These are phyloP conservation scores for Lutra lutra DNA, from an alignment of 2,797 vertebrate genomes.

Conservation along the genomic window DNA sequence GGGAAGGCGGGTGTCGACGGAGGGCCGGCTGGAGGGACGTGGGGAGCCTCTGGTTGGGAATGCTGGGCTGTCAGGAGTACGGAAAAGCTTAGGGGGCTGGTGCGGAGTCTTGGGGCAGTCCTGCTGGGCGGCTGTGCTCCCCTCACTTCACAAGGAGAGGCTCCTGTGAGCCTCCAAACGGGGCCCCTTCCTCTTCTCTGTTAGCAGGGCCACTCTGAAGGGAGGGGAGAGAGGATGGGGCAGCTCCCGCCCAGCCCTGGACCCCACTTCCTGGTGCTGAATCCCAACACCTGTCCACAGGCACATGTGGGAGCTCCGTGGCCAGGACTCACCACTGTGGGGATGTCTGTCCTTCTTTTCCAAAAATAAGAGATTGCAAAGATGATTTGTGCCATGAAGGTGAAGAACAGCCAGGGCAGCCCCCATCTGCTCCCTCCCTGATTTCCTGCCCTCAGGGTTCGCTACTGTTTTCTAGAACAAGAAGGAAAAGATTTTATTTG, in stretches of 20 bases:
- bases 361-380: background rate
- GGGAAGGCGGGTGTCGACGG: slow-evolving; percentile 75
- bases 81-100: too few species aligned
- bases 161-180: background rate
- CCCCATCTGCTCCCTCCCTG: background rate
- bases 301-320: accelerated
- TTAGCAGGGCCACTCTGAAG: background rate
- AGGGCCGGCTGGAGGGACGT: slow-evolving; percentile 33
- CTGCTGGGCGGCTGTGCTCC: accelerated
- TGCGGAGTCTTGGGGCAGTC: accelerated
- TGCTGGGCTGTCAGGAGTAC: background rate
- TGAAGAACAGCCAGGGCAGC: background rate
- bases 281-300: background rate
- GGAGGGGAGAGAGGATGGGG: background rate
- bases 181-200: background rate
- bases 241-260: background rate
- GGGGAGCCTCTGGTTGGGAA: slow-evolving; percentile 36
- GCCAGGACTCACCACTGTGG: accelerated
- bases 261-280: background rate
- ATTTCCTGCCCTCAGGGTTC: background rate
- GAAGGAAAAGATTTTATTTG: slow-evolving; percentile 10
- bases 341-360: background rate
- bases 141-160: accelerated
- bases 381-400: background rate
- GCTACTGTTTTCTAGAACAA: slow-evolving; percentile 51